These are phyloP conservation scores for Pluvialis apricaria DNA, from an alignment of 2,113 vertebrate species.

Conservation along the genomic window DNA sequence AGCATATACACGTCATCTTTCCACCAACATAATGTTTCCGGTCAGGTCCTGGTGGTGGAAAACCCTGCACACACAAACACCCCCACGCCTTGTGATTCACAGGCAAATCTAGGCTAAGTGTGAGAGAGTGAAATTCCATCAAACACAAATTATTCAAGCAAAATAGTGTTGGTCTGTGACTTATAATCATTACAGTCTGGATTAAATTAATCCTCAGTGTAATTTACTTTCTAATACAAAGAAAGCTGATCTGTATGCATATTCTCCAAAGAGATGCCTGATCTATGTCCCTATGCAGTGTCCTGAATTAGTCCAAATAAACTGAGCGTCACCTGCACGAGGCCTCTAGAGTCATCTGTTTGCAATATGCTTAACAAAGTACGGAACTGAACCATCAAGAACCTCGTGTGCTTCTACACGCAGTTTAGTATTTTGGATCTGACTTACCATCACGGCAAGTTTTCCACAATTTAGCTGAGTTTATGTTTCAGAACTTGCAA, in stretches of 20 bases:
- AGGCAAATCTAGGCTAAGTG: not conserved
- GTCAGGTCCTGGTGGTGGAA: not conserved
- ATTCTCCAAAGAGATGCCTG: not conserved
- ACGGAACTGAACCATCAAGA: not conserved
- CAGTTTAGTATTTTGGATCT: not conserved
- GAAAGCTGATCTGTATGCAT: not conserved
- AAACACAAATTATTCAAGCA: not conserved
- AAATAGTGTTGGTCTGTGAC: not conserved
- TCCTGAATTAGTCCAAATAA: not conserved
- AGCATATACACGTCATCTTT: not conserved
- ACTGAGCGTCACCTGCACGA: fast-evolving
- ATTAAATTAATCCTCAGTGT: not conserved
- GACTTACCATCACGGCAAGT: not conserved
- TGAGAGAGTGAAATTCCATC: not conserved
- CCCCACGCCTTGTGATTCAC: not conserved
- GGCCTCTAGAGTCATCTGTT: not conserved
- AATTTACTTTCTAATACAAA: not conserved
- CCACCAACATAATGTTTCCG: not conserved
- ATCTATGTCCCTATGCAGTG: not conserved
- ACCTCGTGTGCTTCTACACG: fast-evolving
- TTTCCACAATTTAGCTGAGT: not conserved
- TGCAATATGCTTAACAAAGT: fast-evolving
- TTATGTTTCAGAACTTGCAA: not conserved
- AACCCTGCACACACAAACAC: not conserved
- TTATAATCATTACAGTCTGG: not conserved